Percentiles rank a stretch among this genome's conserved stretches.
Evolutionary conservation across 2,113 vertebrate genomes (phyloP).

Genomic region (Proteles cristata): DNA sequence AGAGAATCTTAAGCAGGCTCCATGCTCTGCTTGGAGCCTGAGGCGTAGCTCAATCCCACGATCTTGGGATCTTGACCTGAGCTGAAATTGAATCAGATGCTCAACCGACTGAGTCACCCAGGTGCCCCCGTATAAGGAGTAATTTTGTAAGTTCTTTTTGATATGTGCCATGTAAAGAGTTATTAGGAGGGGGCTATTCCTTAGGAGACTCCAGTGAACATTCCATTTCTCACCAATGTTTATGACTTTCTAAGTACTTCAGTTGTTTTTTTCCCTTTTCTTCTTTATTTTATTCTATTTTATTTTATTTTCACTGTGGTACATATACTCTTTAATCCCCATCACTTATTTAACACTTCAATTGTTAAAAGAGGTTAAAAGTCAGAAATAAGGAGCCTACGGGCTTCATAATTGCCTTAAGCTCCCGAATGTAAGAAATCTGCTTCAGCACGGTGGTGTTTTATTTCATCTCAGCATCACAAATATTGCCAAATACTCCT

Average conservation of each 20-base stretch:
- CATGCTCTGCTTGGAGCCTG: too few relatives aligned
- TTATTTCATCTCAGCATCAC: background rate
- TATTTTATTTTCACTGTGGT: background rate
- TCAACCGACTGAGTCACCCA: too few relatives aligned
- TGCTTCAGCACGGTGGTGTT: background rate
- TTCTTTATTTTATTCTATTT: background rate
- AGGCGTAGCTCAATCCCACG: too few relatives aligned
- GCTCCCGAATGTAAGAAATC: background rate
- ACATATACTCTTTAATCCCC: background rate
- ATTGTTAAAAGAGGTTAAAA: background rate
- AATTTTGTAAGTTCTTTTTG: background rate
- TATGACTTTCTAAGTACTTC: background rate
- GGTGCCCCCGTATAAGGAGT: background rate
- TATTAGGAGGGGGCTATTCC: background rate
- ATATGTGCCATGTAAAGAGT: background rate
- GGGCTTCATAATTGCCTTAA: constrained; percentile 18
- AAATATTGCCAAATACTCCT: background rate
- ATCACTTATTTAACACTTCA: background rate
- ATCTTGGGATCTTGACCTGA: too few relatives aligned
- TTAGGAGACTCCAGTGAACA: background rate
- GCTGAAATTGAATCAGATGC: too few relatives aligned
- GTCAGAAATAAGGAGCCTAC: background rate
- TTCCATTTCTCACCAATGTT: background rate
- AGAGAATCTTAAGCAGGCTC: too few relatives aligned
- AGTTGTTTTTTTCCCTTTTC: background rate